Base-by-base conservation (phyloP, 23 tunicate genomes). In the Diplosoma virens region DNA sequence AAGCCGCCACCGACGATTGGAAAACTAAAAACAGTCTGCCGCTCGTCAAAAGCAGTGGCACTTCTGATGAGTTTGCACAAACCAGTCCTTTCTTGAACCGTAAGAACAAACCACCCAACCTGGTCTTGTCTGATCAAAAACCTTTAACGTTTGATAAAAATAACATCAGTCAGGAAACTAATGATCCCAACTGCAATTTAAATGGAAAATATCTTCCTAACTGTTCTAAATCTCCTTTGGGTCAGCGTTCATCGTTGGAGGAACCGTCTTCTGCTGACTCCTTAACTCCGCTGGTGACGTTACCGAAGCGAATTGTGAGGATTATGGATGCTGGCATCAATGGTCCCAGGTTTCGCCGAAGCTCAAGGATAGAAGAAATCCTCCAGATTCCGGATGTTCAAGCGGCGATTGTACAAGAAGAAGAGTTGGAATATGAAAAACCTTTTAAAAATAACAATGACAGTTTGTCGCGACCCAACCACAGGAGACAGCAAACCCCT, bases 311-410 rank as follows among this genome's bases (percentile, higher is more conserved):
- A 14, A 48, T 81, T 18, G 47, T 59, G 0, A 81, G 59, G 22
- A 41, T 65, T 1, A 18, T 81, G 59, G 86, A 59, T 59, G 86
- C 75, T n/a, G 75, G 55, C 36, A 37, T 82, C 18, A 82, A 78
- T 54, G 82, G 88, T 5, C 96, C 88, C 32, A 47, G 82, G 33
- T 58, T 89, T 2, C 79, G 70, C 17, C 61, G 96, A 31, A 59
- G 80, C 18, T 83, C 89, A 0, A 73, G 88, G 32, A 33, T 89
- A 2, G 96, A 83, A 3, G 67, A 89, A 52, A 82, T 89, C 7
- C 66, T 89, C 9, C 71, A 86, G 22, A 78, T 89, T 22, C 96
- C 96, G 20, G 88, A 89, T 35, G 96, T 89, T 0, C 82, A 87
- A 29, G 88, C 96, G 20, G 96, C 96, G 1, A 32, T 89, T 46